Evolutionary conservation across 2,113 vertebrate genomes (phyloP).

Genomic region (Pithys albifrons): DNA sequence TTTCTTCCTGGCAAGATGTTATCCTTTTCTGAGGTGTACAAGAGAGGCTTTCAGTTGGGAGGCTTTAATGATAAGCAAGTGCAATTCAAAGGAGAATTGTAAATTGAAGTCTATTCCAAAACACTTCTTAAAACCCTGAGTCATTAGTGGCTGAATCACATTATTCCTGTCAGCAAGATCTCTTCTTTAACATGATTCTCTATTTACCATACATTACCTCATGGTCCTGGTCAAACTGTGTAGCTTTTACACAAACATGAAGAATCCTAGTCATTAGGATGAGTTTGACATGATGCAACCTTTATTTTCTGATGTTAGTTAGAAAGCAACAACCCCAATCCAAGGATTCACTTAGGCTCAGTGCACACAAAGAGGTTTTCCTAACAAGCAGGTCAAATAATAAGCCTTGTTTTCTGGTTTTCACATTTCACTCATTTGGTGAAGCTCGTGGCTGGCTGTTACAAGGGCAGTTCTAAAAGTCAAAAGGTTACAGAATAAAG

Average conservation of each 20-base stretch:
- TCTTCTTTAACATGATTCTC: conserved; percentile 57
- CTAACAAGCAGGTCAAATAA: conserved; percentile 39
- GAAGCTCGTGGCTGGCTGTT: conserved; percentile 30
- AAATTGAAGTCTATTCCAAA: conserved; percentile 62
- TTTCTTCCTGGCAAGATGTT: conserved; percentile 31
- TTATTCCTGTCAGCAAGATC: conserved; percentile 63
- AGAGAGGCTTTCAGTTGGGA: conserved; percentile 38
- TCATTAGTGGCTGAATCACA: conserved; percentile 69
- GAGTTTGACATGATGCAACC: not conserved
- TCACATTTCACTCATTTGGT: conserved; percentile 55
- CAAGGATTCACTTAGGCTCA: conserved; percentile 3
- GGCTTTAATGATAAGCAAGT: conserved; percentile 48
- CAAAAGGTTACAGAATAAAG: conserved; percentile 68
- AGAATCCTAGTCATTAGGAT: conserved; percentile 12
- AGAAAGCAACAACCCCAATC: conserved; percentile 18
- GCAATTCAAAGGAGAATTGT: conserved; percentile 43
- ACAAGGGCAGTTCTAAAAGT: conserved; percentile 62
- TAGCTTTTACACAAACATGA: not conserved
- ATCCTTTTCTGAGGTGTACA: conserved; percentile 12
- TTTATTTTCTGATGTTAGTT: conserved; percentile 21
- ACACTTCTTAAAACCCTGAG: conserved; percentile 65
- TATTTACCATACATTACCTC: conserved; percentile 60
- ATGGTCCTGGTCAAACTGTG: conserved; percentile 48
- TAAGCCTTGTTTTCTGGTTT: conserved; percentile 45
- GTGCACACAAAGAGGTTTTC: not conserved